Conservation (phyloP, 2,888 invertebrate genomes). For the Taenaris catops region DNA sequence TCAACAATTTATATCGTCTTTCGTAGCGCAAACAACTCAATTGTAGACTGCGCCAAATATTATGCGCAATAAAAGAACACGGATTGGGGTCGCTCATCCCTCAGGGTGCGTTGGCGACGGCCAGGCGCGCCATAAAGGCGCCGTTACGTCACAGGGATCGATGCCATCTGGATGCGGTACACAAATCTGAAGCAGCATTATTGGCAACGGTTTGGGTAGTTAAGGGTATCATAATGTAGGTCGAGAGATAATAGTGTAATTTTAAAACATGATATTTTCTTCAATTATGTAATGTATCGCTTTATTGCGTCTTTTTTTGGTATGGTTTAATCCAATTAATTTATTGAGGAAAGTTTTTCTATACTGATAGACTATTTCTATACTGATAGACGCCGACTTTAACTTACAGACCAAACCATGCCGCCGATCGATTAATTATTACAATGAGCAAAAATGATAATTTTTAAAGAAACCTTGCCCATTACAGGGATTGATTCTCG, state of each 20-base stretch:
- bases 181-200: slow-evolving; percentile 8
- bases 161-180: slow-evolving; percentile 36
- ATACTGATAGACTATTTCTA: no score
- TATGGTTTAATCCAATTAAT: no score
- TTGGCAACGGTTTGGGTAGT: slow-evolving; percentile 9
- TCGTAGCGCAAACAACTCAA: slow-evolving; percentile 14
- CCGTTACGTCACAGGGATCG: slow-evolving; percentile 57
- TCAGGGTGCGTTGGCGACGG: slow-evolving; percentile 57
- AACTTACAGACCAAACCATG: no score
- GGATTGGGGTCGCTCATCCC: slow-evolving; percentile 57
- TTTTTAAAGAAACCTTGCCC: no score
- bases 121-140: slow-evolving; percentile 54
- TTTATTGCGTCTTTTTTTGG: no score
- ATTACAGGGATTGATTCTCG: no score
- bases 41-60: slow-evolving; percentile 22
- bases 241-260: not conserved
- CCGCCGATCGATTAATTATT: no score
- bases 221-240: slow-evolving; percentile 1
- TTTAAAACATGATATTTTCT: no score
- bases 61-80: slow-evolving; percentile 28
- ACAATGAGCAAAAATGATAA: no score
- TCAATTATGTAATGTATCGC: no score
- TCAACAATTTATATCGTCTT: slow-evolving; percentile 9
- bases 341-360: no score
- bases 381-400: no score